phyloP scores from a whole-genome alignment of 2,113 vertebrate genomes.

The Psophia crepitans region DNA sequence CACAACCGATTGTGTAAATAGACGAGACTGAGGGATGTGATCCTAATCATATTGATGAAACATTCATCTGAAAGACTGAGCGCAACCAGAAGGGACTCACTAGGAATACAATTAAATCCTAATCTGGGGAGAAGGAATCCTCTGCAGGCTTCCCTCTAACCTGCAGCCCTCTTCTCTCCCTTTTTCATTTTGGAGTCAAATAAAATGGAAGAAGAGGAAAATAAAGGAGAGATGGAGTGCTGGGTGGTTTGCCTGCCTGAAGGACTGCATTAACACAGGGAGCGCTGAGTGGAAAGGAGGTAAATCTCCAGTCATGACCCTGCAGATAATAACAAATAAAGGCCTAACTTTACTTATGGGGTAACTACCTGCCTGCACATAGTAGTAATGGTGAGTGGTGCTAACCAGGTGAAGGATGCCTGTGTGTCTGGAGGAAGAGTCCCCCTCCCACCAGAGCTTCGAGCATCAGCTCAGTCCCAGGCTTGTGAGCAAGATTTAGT shows the following conservation, averaged over 20 bases:
- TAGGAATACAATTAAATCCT: constrained; percentile 67
- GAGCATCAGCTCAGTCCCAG: not conserved
- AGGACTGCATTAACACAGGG: not conserved
- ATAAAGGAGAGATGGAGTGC: not conserved
- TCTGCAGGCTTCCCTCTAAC: not conserved
- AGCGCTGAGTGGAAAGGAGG: not conserved
- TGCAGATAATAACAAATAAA: not conserved
- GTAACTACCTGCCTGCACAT: not conserved
- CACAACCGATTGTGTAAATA: constrained; percentile 72
- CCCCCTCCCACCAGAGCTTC: not conserved
- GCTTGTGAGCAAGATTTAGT: not conserved
- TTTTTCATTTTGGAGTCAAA: not conserved
- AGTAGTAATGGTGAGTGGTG: not conserved
- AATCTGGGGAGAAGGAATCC: constrained; percentile 40
- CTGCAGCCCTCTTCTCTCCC: not conserved
- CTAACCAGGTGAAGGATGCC: not conserved
- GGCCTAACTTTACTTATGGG: not conserved
- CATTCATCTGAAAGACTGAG: constrained; percentile 62
- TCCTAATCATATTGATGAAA: constrained; percentile 74
- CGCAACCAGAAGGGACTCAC: constrained; percentile 54
- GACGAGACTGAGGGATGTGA: constrained; percentile 63
- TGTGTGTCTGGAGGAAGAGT: not conserved
- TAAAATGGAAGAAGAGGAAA: not conserved
- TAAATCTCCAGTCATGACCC: not conserved
- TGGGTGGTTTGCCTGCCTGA: not conserved